Conservation (phyloP, 2,888 invertebrate genomes). For the Rhorus exstirpatorius region DNA sequence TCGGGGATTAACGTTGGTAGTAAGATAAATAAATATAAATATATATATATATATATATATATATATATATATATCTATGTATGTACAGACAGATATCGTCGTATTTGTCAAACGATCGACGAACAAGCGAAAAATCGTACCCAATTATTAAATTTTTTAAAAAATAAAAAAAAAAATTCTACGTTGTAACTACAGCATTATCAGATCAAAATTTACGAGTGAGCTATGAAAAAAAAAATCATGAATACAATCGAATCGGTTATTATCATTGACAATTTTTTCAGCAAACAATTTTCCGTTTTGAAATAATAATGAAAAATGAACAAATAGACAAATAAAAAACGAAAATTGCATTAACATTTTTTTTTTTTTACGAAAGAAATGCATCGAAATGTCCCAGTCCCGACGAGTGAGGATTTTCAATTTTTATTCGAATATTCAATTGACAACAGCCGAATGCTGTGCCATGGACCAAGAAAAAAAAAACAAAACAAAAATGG, state of each 20-base stretch:
- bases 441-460: too few relatives aligned
- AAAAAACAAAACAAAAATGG: too few relatives aligned
- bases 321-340: constrained; percentile 8
- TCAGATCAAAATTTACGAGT: constrained; percentile 55
- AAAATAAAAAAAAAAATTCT: constrained; percentile 61
- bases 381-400: too few relatives aligned
- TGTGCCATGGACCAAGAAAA: too few relatives aligned
- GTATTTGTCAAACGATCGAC: constrained; percentile 40
- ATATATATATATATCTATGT: too few relatives aligned
- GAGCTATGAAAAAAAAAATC: constrained; percentile 42
- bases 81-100: neutral
- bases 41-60: too few relatives aligned
- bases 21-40: neutral
- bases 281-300: constrained; percentile 30
- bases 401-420: too few relatives aligned
- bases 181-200: constrained; percentile 66
- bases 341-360: neutral
- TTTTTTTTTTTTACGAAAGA: neutral
- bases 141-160: too few relatives aligned
- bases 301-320: constrained; percentile 37
- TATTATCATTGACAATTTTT: constrained; percentile 34
- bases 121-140: constrained; percentile 43
- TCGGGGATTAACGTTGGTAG: neutral
- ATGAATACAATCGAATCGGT: constrained; percentile 27
- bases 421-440: too few relatives aligned